Percentiles rank a stretch among this genome's conserved stretches.
phyloP scores from a whole-genome alignment of 2,113 vertebrate species.

The Cephalopterus ornatus region DNA sequence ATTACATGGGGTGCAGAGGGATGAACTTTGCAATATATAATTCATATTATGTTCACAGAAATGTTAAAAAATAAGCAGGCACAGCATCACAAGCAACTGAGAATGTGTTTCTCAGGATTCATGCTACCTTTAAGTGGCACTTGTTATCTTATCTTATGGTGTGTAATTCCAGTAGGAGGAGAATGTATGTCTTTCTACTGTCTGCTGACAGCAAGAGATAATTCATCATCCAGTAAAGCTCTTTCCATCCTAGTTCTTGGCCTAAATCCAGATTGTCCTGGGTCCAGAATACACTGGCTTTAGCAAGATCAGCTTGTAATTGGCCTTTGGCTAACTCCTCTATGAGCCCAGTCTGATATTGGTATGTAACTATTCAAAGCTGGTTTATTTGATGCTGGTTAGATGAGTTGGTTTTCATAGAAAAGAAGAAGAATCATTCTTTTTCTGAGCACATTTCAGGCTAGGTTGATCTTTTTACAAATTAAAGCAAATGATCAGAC shows the following conservation, averaged over 20 bases:
- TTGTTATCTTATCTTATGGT: neutral
- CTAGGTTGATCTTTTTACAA: neutral
- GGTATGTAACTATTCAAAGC: neutral
- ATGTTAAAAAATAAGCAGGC: neutral
- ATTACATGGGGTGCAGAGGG: neutral
- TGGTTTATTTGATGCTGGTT: neutral
- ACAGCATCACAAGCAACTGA: neutral
- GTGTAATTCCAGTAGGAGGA: neutral
- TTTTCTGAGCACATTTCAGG: neutral
- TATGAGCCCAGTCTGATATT: conserved; percentile 15
- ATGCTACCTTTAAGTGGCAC: neutral
- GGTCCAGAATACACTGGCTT: conserved; percentile 53
- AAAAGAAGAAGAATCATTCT: neutral
- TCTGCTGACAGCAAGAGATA: conserved; percentile 46
- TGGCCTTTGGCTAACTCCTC: conserved; percentile 62
- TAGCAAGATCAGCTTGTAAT: conserved; percentile 62
- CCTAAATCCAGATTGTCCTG: conserved; percentile 55
- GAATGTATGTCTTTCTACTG: conserved; percentile 6
- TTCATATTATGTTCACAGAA: neutral
- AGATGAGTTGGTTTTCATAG: neutral
- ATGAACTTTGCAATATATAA: neutral
- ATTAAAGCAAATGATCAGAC: neutral
- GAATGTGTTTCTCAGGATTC: neutral
- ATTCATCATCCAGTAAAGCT: conserved; percentile 66
- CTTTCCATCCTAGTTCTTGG: conserved; percentile 52